Evolutionary conservation across 2,797 vertebrate species (phyloP).

Genomic region (Sus cebifrons): DNA sequence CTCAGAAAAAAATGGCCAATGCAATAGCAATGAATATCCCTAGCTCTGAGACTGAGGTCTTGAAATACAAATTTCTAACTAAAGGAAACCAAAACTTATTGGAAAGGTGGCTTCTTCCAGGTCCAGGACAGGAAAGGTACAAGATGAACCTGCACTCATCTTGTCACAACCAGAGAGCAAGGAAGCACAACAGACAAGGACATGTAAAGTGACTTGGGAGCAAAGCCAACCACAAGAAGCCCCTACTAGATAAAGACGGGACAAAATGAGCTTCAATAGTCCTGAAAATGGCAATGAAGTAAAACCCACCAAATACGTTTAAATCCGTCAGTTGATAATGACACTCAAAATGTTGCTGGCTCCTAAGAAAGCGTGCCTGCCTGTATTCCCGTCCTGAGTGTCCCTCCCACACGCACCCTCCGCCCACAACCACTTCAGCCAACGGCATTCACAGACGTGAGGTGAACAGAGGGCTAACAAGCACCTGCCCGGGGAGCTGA

Average conservation of each 20-base stretch:
- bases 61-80: background rate
- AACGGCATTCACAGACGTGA: background rate
- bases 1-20: background rate
- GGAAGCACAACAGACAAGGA: background rate
- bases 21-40: background rate
- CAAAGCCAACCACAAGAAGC: background rate
- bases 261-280: background rate
- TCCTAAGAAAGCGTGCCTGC: background rate
- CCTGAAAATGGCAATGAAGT: background rate
- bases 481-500: accelerated
- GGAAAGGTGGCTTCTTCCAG: background rate
- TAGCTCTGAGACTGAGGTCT: background rate
- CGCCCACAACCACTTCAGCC: background rate
- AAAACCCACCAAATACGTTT: background rate
- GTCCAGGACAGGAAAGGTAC: background rate
- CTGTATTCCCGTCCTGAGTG: background rate
- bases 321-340: background rate
- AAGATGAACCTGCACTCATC: background rate
- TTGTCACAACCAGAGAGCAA: background rate
- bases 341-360: background rate
- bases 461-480: background rate
- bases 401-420: background rate
- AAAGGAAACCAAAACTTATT: background rate
- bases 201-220: background rate
- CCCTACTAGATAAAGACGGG: background rate